Base-by-base conservation (phyloP, 2,888 invertebrate species). In the Diarsia brunnea region DNA sequence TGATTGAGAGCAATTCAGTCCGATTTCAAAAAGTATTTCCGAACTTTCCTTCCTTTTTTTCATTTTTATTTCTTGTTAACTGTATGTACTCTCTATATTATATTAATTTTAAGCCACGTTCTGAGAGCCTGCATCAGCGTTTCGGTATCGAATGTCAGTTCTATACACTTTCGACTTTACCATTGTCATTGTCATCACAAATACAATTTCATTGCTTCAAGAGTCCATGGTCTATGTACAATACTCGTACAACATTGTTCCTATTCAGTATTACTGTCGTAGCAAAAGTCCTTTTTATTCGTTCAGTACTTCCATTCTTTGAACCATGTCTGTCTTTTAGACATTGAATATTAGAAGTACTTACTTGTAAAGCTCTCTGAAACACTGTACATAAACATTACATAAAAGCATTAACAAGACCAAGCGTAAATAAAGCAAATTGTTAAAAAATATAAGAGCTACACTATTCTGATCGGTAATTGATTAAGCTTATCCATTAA, bases 401-500 rank as follows among this genome's bases (percentile, higher is more conserved):
- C 1, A 27, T 24, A 1, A 14, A 21, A 55, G 27, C 64, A 51
- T 16, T 1, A 51, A 14, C 16, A 43, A 66, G 12, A 51, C 49
- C 12, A 67, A 51, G 72, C 53, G 43, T 78, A 68, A 55, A 78
- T n/a, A 78, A 68, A 45, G n/a, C 72, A 8, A 82, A 82, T 47
- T 58, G 12, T 58, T 53, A 47, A 60, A 38, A 73, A 68, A 45
- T 14, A 21, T 51, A 38, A 49, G 16, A 60, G 12, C 31, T 31
- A 31, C 47, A n/a, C 27, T 58, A 71, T n/a, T 27, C 31, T 24
- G 19, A 73, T 69, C 14, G 58, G 11, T 83, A 73, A 79, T 84
- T 43, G 80, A 73, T 73, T 63, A 24, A 66, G 27, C 31, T 45
- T n/a, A 53, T 69, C 69, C 49, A 69, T 84, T 79, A 55, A 43